Evolutionary conservation across 2,888 invertebrate species (phyloP), one percentile per base, ranked within the genome.

Genomic region (Palloptera scutellata): DNA sequence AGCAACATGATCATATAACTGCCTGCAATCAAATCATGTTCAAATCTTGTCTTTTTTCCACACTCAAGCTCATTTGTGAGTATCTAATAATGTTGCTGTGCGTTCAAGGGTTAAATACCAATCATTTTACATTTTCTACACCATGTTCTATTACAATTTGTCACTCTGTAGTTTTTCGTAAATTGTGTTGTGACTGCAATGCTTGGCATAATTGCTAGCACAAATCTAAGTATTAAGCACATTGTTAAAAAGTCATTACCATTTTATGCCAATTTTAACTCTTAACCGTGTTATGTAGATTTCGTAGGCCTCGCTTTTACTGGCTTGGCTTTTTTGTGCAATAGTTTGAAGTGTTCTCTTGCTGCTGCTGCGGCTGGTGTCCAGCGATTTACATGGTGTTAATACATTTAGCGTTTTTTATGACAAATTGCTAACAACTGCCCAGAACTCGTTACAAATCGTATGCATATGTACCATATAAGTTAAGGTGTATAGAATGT

Each of bases 181-280:
- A 57, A 15, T 57, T 41, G 12, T 41, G 8, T 13, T 13, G 9
- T 48, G 8, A 11, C 1, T 15, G 48, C 48, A 48, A 15, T 15
- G 41, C n/a, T 40, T 15, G 30, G 13, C 59, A 45, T 20, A n/a
- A 41, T 52, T n/a, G 42, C 1, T 41, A 43, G 52, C 41, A 5
- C 52, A 43, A 3, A 40, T 52, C 15, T 1, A 52, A 48, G 58
- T 65, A 65, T 60, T 65, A 62, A 66, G 64, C 62, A 55, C 60
- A 57, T 67, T 70, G 70, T 67, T 70, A 61, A 67, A 67, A 67
- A 63, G 62, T 63, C 70, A 70, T 70, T 70, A 64, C 60, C 70
- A 67, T 52, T 62, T 57, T 59, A 40, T 61, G 62, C 40, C 63
- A 61, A 43, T 62, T 58, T 59, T 51, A 55, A 51, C 45, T 30